These are phyloP conservation scores for Pluvianellus socialis DNA, from an alignment of 2,113 vertebrate species.

Conservation along the genomic window DNA sequence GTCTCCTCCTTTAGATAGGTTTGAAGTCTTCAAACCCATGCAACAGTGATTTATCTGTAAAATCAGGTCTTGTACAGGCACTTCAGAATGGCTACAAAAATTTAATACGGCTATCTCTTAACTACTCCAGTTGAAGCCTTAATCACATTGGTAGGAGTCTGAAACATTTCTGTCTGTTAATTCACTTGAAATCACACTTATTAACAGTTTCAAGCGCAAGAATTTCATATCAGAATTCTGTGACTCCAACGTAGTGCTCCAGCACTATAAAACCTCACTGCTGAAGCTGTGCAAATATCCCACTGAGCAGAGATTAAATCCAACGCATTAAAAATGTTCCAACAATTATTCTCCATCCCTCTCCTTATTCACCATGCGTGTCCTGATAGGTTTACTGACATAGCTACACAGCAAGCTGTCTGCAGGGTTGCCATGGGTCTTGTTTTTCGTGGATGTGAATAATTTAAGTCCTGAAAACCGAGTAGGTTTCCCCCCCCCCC, in stretches of 20 bases:
- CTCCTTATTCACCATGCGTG: neutral
- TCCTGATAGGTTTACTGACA: conserved; percentile 18
- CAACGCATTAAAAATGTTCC: neutral
- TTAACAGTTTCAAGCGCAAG: neutral
- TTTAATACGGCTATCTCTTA: neutral
- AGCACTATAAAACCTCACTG: neutral
- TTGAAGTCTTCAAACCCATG: neutral
- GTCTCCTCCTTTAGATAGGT: neutral
- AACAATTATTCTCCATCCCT: neutral
- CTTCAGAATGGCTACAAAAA: neutral
- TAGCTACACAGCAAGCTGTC: neutral
- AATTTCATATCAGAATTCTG: neutral
- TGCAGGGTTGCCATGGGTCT: neutral
- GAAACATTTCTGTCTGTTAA: neutral
- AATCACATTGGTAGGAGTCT: neutral
- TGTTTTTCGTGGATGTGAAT: neutral
- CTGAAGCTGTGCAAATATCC: conserved; percentile 29
- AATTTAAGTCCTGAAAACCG: neutral
- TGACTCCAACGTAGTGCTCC: neutral
- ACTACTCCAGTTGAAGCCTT: neutral
- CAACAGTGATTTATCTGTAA: neutral
- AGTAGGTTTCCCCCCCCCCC: neutral
- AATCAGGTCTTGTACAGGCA: neutral
- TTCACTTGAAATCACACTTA: neutral
- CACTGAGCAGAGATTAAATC: conserved; percentile 41